A percentile compares a stretch with the other conserved stretches of the same genome.
Evolutionary conservation across 2,113 vertebrate species (phyloP).

Genomic region (Lasiurus cinereus): DNA sequence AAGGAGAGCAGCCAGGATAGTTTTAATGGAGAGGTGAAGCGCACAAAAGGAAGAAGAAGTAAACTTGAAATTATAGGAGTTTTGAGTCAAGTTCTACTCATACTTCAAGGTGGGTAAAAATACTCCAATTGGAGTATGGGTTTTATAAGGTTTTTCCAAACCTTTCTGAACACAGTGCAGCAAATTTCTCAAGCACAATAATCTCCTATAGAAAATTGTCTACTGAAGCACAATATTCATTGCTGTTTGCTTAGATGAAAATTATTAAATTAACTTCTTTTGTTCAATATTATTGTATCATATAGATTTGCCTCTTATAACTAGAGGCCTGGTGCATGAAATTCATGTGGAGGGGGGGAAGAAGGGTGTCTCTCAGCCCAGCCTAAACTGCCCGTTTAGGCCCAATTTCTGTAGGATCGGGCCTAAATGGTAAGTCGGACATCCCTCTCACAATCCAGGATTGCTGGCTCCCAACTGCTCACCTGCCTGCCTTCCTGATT

Average conservation of each 20-base stretch:
- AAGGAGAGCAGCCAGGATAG: neutral
- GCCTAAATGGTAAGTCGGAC: too few species aligned
- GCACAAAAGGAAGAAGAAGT: neutral
- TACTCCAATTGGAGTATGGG: neutral
- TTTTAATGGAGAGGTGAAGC: neutral
- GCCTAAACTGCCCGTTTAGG: too few species aligned
- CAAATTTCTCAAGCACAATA: neutral
- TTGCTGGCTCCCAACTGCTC: too few species aligned
- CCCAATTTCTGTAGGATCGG: too few species aligned
- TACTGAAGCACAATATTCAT: neutral
- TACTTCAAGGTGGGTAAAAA: neutral
- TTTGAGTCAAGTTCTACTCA: slow-evolving; percentile 29
- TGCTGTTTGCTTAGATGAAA: neutral
- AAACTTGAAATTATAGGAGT: neutral
- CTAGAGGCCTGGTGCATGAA: neutral
- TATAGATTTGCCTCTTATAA: neutral
- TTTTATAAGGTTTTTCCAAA: neutral
- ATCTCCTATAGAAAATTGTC: neutral
- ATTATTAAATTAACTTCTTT: neutral
- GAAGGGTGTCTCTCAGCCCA: too few species aligned
- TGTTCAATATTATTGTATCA: neutral
- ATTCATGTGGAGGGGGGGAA: too few species aligned
- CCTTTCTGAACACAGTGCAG: neutral
- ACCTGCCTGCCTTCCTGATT: too few species aligned
- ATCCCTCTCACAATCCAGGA: too few species aligned